These are phyloP conservation scores for Drosophila serrata DNA, from an alignment of 1,140 invertebrate genomes.

Conservation along the genomic window DNA sequence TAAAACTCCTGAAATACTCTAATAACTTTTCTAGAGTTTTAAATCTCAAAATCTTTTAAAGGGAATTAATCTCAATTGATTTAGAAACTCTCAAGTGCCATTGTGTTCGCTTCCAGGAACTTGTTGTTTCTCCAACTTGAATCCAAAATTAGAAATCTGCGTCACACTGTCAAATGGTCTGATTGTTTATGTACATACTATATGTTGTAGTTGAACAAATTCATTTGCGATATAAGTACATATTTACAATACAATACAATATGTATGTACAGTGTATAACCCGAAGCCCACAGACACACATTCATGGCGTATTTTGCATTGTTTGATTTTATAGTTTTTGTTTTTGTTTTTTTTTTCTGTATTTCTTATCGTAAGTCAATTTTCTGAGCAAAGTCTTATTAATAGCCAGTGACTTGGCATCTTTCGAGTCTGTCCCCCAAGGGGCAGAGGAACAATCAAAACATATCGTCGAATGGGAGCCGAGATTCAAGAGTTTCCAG, in stretches of 20 bases:
- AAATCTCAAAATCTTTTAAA: not conserved
- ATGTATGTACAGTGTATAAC: conserved; percentile 4
- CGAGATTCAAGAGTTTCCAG: conserved; percentile 26
- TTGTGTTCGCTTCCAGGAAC: conserved; percentile 19
- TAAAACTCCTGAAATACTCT: not conserved
- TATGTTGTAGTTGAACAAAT: conserved; percentile 64
- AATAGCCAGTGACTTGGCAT: conserved; percentile 67
- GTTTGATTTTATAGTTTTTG: conserved; percentile 7
- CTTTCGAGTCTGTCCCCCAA: conserved; percentile 16
- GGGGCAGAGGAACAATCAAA: conserved; percentile 4
- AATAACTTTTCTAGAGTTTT: not conserved
- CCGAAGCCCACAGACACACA: conserved; percentile 20
- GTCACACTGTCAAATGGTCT: conserved; percentile 33
- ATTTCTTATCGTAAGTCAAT: conserved; percentile 63
- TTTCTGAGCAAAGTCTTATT: conserved; percentile 70
- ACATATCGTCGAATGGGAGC: conserved; percentile 14
- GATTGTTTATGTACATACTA: conserved; percentile 44
- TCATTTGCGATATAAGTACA: conserved; percentile 65
- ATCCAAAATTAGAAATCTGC: conserved; percentile 35
- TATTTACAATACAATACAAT: conserved; percentile 45
- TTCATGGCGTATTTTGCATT: conserved; percentile 29
- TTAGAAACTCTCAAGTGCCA: conserved; percentile 16
- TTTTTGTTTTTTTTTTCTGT: conserved; percentile 1
- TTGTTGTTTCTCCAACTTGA: conserved; percentile 28
- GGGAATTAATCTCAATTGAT: not conserved